Conservation (phyloP, 2,888 invertebrate species). For the Parnassius mnemosyne region DNA sequence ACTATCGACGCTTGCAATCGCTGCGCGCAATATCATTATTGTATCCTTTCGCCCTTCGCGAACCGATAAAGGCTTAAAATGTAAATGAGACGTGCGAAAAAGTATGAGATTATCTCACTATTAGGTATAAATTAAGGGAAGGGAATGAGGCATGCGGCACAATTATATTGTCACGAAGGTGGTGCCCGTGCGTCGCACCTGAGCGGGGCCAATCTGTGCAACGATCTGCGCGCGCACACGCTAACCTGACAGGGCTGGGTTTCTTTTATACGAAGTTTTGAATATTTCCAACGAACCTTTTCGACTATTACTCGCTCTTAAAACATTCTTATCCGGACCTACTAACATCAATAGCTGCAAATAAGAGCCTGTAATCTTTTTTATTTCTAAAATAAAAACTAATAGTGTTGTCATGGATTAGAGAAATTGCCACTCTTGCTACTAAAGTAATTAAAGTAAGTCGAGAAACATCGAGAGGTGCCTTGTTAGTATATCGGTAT, state of each 20-base stretch:
- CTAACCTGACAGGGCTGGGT: conserved; percentile 39
- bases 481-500: conserved; percentile 30
- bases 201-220: conserved; percentile 43
- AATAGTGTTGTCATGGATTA: too few species aligned
- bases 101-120: conserved; percentile 74
- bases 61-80: conserved; percentile 67
- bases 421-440: too few species aligned
- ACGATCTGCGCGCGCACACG: conserved; percentile 55
- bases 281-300: conserved; percentile 21
- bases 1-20: conserved; percentile 45
- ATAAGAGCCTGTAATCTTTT: too few species aligned
- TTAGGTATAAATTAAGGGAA: conserved; percentile 77
- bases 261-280: conserved; percentile 25
- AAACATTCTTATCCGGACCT: not conserved
- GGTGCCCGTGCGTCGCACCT: conserved; percentile 39
- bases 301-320: not conserved
- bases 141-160: conserved; percentile 70
- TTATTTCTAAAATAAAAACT: too few species aligned
- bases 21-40: conserved; percentile 63
- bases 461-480: not conserved
- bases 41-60: conserved; percentile 43
- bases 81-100: conserved; percentile 76
- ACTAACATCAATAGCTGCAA: not conserved
- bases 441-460: not conserved
- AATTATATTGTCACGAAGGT: conserved; percentile 78